These are phyloP conservation scores for Chloromyia formosa DNA, from an alignment of 2,888 invertebrate species.

Conservation along the genomic window DNA sequence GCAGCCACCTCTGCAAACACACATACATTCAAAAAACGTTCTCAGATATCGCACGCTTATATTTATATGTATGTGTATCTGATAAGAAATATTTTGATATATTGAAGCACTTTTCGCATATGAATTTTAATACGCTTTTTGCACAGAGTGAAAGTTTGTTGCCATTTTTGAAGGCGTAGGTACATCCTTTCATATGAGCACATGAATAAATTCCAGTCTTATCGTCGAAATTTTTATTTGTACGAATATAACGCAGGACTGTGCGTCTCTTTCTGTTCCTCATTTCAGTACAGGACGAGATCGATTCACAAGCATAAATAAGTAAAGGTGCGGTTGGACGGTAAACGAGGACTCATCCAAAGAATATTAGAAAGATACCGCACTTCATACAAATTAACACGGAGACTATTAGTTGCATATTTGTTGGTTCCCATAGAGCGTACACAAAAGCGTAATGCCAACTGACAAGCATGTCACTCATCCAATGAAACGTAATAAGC, in stretches of 20 bases:
- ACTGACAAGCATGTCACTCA: too few relatives aligned
- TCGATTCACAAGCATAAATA: background rate
- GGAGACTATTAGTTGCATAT: too few relatives aligned
- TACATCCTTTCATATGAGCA: background rate
- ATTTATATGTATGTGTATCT: background rate
- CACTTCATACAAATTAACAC: too few relatives aligned
- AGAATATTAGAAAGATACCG: too few relatives aligned
- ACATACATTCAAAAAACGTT: background rate
- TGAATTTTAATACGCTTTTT: background rate
- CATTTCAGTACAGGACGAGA: background rate
- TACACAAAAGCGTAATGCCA: too few relatives aligned
- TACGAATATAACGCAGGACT: background rate
- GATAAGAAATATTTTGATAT: background rate
- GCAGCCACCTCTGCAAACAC: background rate
- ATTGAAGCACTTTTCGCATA: constrained; percentile 1
- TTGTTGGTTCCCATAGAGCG: too few relatives aligned
- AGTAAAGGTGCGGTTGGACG: too few relatives aligned
- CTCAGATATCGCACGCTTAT: background rate
- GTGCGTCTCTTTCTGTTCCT: too few relatives aligned
- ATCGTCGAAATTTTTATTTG: constrained; percentile 12
- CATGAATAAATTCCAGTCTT: constrained; percentile 7
- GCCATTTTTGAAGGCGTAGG: background rate
- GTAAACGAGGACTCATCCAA: too few relatives aligned
- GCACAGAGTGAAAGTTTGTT: background rate
- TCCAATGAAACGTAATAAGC: too few relatives aligned